Evolutionary conservation across 2,113 vertebrate species (phyloP).

Genomic region (Antechinus flavipes): DNA sequence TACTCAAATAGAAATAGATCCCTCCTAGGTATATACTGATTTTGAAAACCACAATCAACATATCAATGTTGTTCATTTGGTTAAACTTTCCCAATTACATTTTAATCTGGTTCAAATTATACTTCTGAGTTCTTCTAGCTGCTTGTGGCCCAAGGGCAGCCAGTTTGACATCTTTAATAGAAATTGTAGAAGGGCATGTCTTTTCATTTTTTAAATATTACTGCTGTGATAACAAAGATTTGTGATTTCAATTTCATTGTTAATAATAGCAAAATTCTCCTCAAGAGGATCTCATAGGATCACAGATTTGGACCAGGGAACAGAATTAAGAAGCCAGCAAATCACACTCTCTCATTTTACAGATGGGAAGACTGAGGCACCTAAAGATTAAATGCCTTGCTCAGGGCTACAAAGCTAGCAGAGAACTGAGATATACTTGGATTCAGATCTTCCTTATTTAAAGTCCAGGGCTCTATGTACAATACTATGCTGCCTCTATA

Average conservation of each 20-base stretch:
- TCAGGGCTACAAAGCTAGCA: background rate
- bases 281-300: background rate
- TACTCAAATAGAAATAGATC: background rate
- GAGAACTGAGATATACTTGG: background rate
- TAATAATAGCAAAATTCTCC: slow-evolving; percentile 2
- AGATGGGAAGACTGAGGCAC: background rate
- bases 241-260: background rate
- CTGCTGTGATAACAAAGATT: slow-evolving; percentile 15
- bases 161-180: background rate
- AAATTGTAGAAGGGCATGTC: background rate
- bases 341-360: background rate
- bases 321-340: background rate
- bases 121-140: background rate
- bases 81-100: background rate
- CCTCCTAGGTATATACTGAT: background rate
- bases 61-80: background rate
- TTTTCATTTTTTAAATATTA: slow-evolving; percentile 16
- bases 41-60: background rate
- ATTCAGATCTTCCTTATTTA: background rate
- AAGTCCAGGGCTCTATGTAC: background rate
- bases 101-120: background rate
- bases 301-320: background rate
- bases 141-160: background rate
- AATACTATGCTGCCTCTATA: background rate
- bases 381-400: background rate